Base-by-base conservation (phyloP, 2,113 vertebrate species). In the Nymphicus hollandicus region DNA sequence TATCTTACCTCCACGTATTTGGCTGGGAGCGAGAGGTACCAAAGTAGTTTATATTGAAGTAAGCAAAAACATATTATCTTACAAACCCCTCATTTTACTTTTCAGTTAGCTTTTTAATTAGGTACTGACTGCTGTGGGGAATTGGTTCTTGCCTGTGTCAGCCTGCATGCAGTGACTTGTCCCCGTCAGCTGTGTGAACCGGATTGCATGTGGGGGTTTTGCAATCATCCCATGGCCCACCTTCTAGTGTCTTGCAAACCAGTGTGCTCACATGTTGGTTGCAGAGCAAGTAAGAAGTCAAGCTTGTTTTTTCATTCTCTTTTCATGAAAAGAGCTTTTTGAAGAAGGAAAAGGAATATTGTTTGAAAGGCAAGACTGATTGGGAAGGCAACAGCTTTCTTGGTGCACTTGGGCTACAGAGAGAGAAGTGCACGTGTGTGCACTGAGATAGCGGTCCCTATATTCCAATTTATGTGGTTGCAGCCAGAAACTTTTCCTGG, bases 91-190 rank as follows among this genome's bases (percentile, higher is more conserved):
- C 81, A 5, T 61, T 94, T 86, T 60, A 35, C 56, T 71, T 70
- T 89, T 92, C 88, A 61, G 55, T 78, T 86, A 69, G 61, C 50
- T 86, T 83, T 86, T 94, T 89, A 94, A 94, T 91, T 86, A 93
- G 77, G 41, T 35, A 46, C 50, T 33, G 91, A 25, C 60, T 81
- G 70, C 88, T 92, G 77, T 35, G 89, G 81, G 86, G 92, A 66
- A 60, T 65, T 53, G 72, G 55, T 73, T 91, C 77, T 60, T 86
- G 39, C 71, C 53, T 25, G 20, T 10, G 43, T 64, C 60, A 79
- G 76, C 76, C 71, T 80, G 72, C 63, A 1, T 46, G 89, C 68
- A 33, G 41, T 10, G 49, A 44, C 92, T 94, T 11, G 25, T 80
- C 61, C 46, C 44, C 2, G 2, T 83, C 86, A 93, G 76, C 88